Conservation (phyloP, 53 echinoderm and acorn worm species). For the Henricia sp. region DNA sequence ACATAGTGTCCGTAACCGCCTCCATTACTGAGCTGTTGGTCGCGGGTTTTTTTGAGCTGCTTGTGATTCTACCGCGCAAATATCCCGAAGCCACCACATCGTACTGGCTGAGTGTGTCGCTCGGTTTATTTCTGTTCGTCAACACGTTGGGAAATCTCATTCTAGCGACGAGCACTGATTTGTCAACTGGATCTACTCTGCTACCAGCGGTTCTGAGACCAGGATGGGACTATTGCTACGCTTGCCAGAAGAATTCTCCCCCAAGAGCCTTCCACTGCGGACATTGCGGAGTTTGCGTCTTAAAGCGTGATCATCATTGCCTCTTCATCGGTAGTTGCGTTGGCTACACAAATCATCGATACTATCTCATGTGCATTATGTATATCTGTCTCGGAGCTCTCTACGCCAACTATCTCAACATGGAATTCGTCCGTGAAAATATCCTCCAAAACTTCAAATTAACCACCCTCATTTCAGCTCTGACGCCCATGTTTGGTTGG, state of each 20-base stretch:
- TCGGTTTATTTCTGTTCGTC: conserved; percentile 76
- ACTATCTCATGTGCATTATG: conserved; percentile 79
- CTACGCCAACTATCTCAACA: conserved; percentile 81
- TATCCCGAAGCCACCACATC: conserved; percentile 61
- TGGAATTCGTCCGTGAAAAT: conserved; percentile 69
- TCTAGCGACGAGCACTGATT: conserved; percentile 71
- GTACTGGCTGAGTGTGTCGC: conserved; percentile 65
- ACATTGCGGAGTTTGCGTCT: conserved; percentile 69
- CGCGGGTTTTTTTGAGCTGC: too few species aligned
- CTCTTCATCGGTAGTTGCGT: conserved; percentile 82
- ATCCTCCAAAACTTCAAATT: conserved; percentile 51
- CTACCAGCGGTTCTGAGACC: conserved; percentile 83
- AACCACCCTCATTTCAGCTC: conserved; percentile 61
- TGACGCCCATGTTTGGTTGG: conserved; percentile 72
- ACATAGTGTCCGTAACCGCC: too few species aligned
- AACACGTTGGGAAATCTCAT: conserved; percentile 81
- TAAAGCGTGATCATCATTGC: conserved; percentile 91
- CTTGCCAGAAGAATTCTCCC: conserved; percentile 79
- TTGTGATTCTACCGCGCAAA: conserved; percentile 72
- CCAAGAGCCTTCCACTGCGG: conserved; percentile 84
- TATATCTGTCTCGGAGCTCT: conserved; percentile 71
- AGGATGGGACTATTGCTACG: conserved; percentile 79
- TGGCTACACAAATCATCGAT: conserved; percentile 82
- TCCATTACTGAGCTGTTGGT: too few species aligned
- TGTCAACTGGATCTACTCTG: conserved; percentile 53